phyloP scores from a whole-genome alignment of 2,888 invertebrate genomes.

The Drosophila demipolita region DNA sequence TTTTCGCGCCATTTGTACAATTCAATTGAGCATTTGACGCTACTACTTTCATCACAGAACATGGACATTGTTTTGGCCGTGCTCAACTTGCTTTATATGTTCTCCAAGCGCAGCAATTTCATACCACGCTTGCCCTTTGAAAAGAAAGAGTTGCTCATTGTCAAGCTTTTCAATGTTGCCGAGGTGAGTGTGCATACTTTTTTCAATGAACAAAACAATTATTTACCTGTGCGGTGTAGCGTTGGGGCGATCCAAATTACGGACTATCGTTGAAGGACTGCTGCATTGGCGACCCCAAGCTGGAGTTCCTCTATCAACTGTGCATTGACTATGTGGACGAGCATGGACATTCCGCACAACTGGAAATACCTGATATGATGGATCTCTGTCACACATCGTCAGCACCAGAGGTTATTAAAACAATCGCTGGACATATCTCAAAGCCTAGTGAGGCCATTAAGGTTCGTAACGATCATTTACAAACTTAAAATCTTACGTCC shows the following conservation, averaged over 20 bases:
- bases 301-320: constrained; percentile 78
- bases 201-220: constrained; percentile 14
- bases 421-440: constrained; percentile 78
- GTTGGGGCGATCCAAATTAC: constrained; percentile 92
- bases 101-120: constrained; percentile 94
- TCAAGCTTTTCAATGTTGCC: constrained; percentile 91
- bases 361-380: constrained; percentile 81
- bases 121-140: constrained; percentile 91
- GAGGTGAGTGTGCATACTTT: constrained; percentile 86
- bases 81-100: constrained; percentile 93
- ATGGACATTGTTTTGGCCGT: constrained; percentile 94
- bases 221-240: constrained; percentile 56
- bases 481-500: not conserved
- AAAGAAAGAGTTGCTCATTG: constrained; percentile 89
- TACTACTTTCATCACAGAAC: constrained; percentile 91
- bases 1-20: constrained; percentile 94
- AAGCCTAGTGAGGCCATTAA: constrained; percentile 79
- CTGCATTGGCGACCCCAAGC: constrained; percentile 88
- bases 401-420: constrained; percentile 73
- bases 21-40: constrained; percentile 93
- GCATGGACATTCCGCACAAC: constrained; percentile 72
- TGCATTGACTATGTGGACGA: constrained; percentile 80
- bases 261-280: constrained; percentile 94
- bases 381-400: constrained; percentile 70
- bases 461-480: constrained; percentile 38